Conservation (phyloP, 2,113 vertebrate species). For the Protobothrops mucrosquamatus region DNA sequence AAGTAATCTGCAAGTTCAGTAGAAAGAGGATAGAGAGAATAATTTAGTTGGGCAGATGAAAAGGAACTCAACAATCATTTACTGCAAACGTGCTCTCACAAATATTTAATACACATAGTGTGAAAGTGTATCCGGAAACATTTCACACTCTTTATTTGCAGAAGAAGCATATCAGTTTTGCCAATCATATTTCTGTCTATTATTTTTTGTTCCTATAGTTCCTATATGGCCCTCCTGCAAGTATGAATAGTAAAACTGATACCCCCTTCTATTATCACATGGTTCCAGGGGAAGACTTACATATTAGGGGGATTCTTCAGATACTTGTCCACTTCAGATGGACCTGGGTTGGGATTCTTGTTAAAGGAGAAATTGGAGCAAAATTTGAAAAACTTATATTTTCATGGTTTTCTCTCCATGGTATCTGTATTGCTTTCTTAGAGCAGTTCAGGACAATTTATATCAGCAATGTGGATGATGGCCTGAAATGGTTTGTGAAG, state of each 20-base stretch:
- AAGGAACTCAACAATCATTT: too few species aligned
- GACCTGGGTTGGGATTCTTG: background rate
- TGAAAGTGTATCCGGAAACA: background rate
- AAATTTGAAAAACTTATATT: background rate
- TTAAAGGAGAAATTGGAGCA: background rate
- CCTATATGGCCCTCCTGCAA: background rate
- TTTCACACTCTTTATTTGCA: background rate
- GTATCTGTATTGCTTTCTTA: background rate
- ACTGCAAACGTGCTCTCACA: background rate
- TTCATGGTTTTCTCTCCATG: background rate
- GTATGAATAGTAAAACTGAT: background rate
- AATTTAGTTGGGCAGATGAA: too few species aligned
- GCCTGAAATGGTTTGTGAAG: background rate
- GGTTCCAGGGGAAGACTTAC: background rate
- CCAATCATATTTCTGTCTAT: background rate
- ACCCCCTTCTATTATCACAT: background rate
- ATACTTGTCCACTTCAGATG: background rate
- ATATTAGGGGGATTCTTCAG: background rate
- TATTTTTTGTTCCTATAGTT: background rate
- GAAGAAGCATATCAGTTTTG: background rate
- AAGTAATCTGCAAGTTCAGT: too few species aligned
- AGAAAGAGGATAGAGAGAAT: too few species aligned
- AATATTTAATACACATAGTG: background rate
- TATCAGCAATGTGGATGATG: background rate
- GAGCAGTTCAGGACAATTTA: background rate